Conservation (phyloP, 2,888 invertebrate species). For the Lasioglossum vierecki region DNA sequence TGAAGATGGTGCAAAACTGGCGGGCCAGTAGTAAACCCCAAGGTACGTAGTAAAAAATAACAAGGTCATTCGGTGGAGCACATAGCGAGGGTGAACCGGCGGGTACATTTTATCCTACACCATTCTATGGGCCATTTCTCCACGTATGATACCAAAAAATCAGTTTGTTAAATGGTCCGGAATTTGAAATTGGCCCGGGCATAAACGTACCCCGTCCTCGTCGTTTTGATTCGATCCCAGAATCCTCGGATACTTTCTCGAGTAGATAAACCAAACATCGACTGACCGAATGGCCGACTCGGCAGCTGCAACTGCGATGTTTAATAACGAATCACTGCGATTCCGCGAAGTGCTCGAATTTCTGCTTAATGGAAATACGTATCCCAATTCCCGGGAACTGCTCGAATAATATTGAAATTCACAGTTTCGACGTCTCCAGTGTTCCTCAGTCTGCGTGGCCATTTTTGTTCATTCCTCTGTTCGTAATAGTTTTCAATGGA, state of each 20-base stretch:
- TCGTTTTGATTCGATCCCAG: slow-evolving; percentile 43
- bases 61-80: slow-evolving; percentile 66
- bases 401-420: neutral
- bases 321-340: neutral
- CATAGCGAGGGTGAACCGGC: slow-evolving; percentile 47
- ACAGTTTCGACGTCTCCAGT: neutral
- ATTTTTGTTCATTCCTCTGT: neutral
- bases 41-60: slow-evolving; percentile 74
- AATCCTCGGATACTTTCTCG: slow-evolving; percentile 15
- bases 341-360: neutral
- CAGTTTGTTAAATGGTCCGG: slow-evolving; percentile 75
- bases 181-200: slow-evolving; percentile 73
- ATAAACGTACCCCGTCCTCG: slow-evolving; percentile 5
- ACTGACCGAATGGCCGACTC: neutral
- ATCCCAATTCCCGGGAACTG: neutral
- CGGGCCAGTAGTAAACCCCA: slow-evolving; percentile 59
- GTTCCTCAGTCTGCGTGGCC: neutral
- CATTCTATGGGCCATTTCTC: slow-evolving; percentile 38
- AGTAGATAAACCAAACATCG: slow-evolving; percentile 1
- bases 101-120: slow-evolving; percentile 47
- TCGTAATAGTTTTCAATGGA: no score
- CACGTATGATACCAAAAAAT: slow-evolving; percentile 46
- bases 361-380: neutral
- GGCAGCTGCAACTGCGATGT: neutral
- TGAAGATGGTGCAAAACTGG: slow-evolving; percentile 59